A percentile compares a stretch with the other conserved stretches of the same genome.
Evolutionary conservation across 2,797 vertebrate species (phyloP).

Genomic region (Pelobates cultripes): DNA sequence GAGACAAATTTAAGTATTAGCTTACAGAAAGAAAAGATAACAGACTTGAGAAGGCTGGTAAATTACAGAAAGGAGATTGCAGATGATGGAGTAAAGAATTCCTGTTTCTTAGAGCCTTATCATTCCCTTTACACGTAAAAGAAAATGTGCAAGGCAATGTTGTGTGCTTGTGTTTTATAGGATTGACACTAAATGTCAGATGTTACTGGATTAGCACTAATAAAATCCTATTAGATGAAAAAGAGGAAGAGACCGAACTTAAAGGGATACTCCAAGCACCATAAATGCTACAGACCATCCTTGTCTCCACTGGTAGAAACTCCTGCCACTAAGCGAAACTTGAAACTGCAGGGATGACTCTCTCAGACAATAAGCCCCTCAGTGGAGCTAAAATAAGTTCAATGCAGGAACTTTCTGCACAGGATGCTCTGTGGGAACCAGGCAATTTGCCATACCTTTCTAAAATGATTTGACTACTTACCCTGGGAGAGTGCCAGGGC

Average conservation of each 20-base stretch:
- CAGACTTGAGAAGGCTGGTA: not conserved
- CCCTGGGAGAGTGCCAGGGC: too few species aligned
- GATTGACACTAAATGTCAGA: constrained; percentile 15
- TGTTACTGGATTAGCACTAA: constrained; percentile 34
- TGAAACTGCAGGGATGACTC: too few species aligned
- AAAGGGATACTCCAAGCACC: too few species aligned
- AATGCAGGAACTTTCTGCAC: too few species aligned
- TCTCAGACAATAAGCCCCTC: too few species aligned
- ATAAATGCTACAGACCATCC: not conserved
- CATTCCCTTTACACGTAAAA: not conserved
- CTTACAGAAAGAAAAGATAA: not conserved
- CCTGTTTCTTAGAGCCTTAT: not conserved
- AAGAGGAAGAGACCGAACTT: not conserved
- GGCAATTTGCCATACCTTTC: too few species aligned
- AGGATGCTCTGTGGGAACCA: too few species aligned
- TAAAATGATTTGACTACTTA: too few species aligned
- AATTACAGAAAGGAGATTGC: not conserved
- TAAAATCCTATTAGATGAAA: constrained; percentile 11
- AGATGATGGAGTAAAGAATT: not conserved
- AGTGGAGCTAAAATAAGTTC: too few species aligned
- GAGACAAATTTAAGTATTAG: not conserved
- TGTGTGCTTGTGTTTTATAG: not conserved
- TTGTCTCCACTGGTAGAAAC: too few species aligned
- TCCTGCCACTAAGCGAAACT: too few species aligned
- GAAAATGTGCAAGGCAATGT: not conserved